phyloP scores from a whole-genome alignment of 2,113 vertebrate species.

The Peromyscus leucopus region DNA sequence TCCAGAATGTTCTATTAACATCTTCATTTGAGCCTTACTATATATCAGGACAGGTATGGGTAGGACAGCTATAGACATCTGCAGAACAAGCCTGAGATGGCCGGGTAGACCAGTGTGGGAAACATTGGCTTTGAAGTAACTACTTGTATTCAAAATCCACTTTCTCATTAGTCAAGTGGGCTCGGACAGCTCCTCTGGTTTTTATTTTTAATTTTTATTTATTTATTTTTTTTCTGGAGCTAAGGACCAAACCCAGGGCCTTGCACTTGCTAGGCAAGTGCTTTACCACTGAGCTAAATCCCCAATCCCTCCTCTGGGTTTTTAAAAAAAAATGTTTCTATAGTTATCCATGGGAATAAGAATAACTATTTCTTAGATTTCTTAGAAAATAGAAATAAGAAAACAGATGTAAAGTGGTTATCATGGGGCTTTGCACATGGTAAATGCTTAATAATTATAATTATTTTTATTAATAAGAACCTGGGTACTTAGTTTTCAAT shows the following conservation, averaged over 20 bases:
- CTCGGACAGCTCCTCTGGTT: neutral
- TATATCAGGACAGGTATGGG: neutral
- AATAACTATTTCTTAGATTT: neutral
- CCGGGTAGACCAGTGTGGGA: too few relatives aligned
- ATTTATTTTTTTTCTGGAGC: too few relatives aligned
- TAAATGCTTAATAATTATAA: conserved; percentile 22
- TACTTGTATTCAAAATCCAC: neutral
- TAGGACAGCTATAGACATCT: neutral
- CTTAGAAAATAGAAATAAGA: neutral
- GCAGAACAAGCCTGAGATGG: too few relatives aligned
- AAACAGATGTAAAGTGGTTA: neutral
- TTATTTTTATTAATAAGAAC: conserved; percentile 59
- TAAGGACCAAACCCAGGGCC: too few relatives aligned
- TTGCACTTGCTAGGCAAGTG: too few relatives aligned
- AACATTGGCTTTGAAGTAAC: neutral
- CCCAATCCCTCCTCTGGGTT: too few relatives aligned
- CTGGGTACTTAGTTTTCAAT: neutral
- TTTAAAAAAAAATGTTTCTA: neutral
- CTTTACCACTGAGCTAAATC: too few relatives aligned
- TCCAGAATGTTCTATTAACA: neutral
- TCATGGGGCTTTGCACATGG: neutral
- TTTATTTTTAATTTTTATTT: too few relatives aligned
- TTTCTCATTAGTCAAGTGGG: neutral
- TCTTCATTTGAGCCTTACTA: neutral
- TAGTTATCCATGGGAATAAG: neutral